Evolutionary conservation across 2,113 vertebrate genomes (phyloP).

Genomic region (Pan troglodytes): DNA sequence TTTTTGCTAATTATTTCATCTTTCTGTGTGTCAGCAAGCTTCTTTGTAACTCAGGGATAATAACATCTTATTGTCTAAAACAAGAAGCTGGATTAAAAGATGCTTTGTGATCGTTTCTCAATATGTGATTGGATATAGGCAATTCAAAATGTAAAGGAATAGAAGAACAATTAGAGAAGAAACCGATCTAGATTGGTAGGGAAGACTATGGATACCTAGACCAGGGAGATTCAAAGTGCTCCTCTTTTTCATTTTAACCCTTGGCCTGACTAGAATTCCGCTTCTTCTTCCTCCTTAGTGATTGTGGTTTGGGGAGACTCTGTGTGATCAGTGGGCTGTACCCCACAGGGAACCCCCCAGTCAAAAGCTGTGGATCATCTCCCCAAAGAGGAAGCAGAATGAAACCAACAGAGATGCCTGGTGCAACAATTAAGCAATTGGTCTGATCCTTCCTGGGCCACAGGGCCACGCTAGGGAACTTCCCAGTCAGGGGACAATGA

Average conservation of each 20-base stretch:
- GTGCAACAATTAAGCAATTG: neutral
- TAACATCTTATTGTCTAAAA: neutral
- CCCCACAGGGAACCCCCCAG: neutral
- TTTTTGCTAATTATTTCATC: neutral
- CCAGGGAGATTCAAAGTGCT: neutral
- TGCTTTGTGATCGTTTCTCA: neutral
- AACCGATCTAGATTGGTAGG: neutral
- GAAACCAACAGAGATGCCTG: neutral
- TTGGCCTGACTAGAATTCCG: neutral
- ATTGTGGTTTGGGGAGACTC: neutral
- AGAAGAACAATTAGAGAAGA: neutral
- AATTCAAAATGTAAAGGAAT: neutral
- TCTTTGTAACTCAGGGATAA: neutral
- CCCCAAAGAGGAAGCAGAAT: neutral
- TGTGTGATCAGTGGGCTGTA: neutral
- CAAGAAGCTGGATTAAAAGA: neutral
- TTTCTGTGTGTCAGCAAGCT: neutral
- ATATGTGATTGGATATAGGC: neutral
- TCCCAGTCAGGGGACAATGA: neutral
- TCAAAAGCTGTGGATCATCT: neutral
- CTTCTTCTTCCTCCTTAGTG: neutral
- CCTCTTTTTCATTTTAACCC: neutral
- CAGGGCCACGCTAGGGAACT: neutral
- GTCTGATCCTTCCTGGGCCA: neutral
- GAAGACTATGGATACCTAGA: neutral